Evolutionary conservation across 2,113 vertebrate species (phyloP), one percentile per base, ranked within the genome.

Genomic region (Barbus barbus): DNA sequence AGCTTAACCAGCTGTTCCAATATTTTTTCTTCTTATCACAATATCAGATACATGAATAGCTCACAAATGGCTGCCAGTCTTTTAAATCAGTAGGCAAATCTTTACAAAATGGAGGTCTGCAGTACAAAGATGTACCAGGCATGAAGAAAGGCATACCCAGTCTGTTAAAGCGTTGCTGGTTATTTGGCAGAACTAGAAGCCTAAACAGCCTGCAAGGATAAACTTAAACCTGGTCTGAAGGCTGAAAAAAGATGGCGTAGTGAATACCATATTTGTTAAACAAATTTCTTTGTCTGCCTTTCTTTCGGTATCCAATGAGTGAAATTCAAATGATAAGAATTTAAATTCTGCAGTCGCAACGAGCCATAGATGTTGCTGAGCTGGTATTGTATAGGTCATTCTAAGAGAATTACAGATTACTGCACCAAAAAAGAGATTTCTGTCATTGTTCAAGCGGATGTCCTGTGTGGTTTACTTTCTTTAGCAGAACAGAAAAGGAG

Each of bases 21-120:
- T 33, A 5, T 36, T 9, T 41, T 11, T 41, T 33, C 6, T 38
- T 36, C 53, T 60, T 41, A 16, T 11, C 4, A 28, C 7, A 20
- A 41, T 63, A 61, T 78, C 2, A 2, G 33, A 5, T 61, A 65
- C 5, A 80, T 46, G 5, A 65, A 6, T 65, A 69, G n/a, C 82
- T 84, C 86, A 92, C 74, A 93, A 93, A 93, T 93, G 93, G 91
- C 91, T 94, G 91, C 91, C 86, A 79, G 85, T 41, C 63, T 82
- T 86, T 81, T 44, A 82, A 71, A 53, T 69, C 44, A 13, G 65
- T 77, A 63, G 56, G 56, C 38, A 48, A 61, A 91, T 86, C 83
- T 84, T 90, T 87, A 93, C 92, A 94, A 93, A 93, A 94, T 93
- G 92, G 91, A 86, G 91, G 93, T 89, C 87, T 90, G 38, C 61